phyloP scores from a whole-genome alignment of 2,113 vertebrate genomes.

The Xerus inauris region DNA sequence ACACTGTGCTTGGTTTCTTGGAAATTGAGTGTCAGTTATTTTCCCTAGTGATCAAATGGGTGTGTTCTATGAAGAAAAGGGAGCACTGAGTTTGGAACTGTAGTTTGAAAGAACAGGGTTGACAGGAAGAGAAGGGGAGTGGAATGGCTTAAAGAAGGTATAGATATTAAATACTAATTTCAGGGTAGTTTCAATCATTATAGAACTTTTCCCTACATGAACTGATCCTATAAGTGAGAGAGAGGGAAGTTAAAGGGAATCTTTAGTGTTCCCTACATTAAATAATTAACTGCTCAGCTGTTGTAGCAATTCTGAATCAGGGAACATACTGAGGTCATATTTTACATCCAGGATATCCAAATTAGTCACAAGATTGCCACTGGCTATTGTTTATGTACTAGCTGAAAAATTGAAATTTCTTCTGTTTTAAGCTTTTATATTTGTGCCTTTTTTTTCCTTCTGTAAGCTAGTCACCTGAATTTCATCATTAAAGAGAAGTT shows the following conservation, averaged over 20 bases:
- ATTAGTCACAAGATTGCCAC: slow-evolving; percentile 21
- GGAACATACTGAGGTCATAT: neutral
- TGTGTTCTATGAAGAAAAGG: slow-evolving; percentile 26
- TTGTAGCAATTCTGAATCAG: neutral
- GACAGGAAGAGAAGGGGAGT: neutral
- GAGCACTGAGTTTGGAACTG: neutral
- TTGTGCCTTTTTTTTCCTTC: neutral
- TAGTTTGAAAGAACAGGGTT: neutral
- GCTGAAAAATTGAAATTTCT: neutral
- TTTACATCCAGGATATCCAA: slow-evolving; percentile 30
- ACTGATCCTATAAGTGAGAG: neutral
- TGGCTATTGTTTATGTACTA: slow-evolving; percentile 21
- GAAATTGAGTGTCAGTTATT: slow-evolving; percentile 11
- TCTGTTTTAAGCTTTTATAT: slow-evolving; percentile 4
- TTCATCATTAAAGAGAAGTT: slow-evolving; percentile 7
- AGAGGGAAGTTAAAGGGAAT: neutral
- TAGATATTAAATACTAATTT: slow-evolving; percentile 3
- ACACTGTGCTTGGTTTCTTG: neutral
- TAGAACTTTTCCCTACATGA: neutral
- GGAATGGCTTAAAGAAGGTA: neutral
- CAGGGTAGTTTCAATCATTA: neutral
- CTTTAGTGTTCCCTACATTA: slow-evolving; percentile 13
- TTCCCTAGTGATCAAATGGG: slow-evolving; percentile 35
- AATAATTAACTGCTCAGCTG: slow-evolving; percentile 46
- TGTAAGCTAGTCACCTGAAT: neutral